These are phyloP conservation scores for Hofmannophila pseudospretella DNA, from an alignment of 2,888 invertebrate genomes.

Conservation along the genomic window DNA sequence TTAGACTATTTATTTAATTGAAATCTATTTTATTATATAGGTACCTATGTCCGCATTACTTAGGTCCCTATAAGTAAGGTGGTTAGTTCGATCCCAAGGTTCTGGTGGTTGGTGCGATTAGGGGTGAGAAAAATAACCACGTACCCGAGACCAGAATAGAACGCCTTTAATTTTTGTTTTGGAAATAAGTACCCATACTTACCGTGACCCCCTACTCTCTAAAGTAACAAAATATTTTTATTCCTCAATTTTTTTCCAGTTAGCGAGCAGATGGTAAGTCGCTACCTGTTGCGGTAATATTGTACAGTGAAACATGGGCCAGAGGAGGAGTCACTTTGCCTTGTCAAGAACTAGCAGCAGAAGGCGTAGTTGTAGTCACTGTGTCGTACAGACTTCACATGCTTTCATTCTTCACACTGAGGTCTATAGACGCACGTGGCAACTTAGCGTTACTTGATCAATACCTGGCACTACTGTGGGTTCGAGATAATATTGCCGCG, in stretches of 20 bases:
- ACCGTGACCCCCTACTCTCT: no score
- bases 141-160: no score
- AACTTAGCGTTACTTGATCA: slow-evolving; percentile 94
- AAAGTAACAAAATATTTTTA: no score
- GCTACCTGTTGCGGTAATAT: slow-evolving; percentile 83
- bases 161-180: no score
- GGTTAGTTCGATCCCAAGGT: no score
- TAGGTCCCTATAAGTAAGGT: no score
- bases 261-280: slow-evolving; percentile 71
- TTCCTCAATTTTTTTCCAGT: slow-evolving; percentile 39
- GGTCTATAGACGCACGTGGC: slow-evolving; percentile 80
- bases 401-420: slow-evolving; percentile 82
- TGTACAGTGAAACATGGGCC: slow-evolving; percentile 81
- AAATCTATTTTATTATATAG: no score
- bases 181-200: no score
- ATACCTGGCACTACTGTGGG: slow-evolving; percentile 87
- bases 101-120: no score
- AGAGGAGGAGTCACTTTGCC: slow-evolving; percentile 72
- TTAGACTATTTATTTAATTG: slow-evolving; percentile 30
- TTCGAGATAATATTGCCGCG: slow-evolving; percentile 84
- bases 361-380: slow-evolving; percentile 83
- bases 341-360: slow-evolving; percentile 85
- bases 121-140: no score
- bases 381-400: slow-evolving; percentile 84
- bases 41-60: no score